These are phyloP conservation scores for Caloenas nicobarica DNA, from an alignment of 2,113 vertebrate species.

Conservation along the genomic window DNA sequence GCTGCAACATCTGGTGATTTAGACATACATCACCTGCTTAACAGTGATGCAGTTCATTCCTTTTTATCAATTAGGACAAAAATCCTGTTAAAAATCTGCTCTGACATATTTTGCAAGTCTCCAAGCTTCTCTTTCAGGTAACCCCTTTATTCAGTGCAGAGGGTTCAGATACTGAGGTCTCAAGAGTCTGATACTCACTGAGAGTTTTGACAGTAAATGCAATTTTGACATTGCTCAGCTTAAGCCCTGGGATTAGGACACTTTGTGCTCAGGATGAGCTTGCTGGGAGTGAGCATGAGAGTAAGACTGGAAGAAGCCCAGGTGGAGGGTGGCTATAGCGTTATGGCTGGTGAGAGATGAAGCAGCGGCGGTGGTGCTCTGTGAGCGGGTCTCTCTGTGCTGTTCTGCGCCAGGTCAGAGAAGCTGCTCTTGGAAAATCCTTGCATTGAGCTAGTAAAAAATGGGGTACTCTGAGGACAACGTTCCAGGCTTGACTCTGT, in stretches of 20 bases:
- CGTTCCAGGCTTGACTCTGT: slow-evolving; percentile 65
- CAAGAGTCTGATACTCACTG: not conserved
- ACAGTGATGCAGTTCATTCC: not conserved
- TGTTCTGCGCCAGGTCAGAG: not conserved
- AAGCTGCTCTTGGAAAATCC: not conserved
- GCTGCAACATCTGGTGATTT: not conserved
- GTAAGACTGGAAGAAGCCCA: not conserved
- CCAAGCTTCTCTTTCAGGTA: not conserved
- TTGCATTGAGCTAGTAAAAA: not conserved
- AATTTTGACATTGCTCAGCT: not conserved
- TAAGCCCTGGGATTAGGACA: not conserved
- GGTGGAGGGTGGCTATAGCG: not conserved
- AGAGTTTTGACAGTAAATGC: not conserved
- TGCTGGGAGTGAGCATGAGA: not conserved
- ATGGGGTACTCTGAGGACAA: slow-evolving; percentile 63
- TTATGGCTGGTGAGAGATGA: not conserved
- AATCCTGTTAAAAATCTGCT: not conserved
- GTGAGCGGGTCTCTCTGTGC: not conserved
- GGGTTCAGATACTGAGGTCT: not conserved
- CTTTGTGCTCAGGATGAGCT: not conserved
- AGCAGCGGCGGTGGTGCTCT: not conserved
- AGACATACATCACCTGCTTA: not conserved
- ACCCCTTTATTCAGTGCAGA: not conserved
- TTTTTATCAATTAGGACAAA: not conserved
- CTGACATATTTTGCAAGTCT: not conserved